phyloP scores from a whole-genome alignment of 2,113 vertebrate genomes.

The Vulpes vulpes region DNA sequence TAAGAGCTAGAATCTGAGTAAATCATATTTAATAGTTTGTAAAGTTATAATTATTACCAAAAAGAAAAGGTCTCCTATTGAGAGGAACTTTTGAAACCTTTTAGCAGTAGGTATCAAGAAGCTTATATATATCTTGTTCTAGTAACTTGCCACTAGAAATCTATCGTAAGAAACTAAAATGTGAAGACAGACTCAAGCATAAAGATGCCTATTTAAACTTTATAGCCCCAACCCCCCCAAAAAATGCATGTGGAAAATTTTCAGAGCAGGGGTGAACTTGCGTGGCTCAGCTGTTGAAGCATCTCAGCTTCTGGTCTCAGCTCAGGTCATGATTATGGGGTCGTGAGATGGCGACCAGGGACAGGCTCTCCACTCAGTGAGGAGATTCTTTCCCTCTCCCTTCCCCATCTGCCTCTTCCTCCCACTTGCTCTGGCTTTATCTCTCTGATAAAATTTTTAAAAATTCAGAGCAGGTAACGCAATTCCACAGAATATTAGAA shows the following conservation, averaged over 20 bases:
- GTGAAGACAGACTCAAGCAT: neutral
- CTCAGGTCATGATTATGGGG: neutral
- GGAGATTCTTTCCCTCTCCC: neutral
- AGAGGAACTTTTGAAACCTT: conserved; percentile 13
- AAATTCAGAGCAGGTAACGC: neutral
- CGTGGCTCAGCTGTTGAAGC: neutral
- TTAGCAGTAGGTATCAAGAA: neutral
- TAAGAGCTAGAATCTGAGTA: neutral
- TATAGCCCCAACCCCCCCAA: neutral
- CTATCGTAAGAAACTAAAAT: neutral
- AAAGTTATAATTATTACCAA: neutral
- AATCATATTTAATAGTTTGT: neutral
- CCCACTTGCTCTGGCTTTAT: neutral
- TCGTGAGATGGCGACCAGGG: neutral
- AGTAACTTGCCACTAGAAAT: neutral
- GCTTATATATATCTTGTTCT: neutral
- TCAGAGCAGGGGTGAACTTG: neutral
- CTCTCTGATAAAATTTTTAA: neutral
- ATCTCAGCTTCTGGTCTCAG: neutral
- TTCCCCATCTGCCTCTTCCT: neutral
- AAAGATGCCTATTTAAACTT: neutral
- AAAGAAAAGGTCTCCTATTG: neutral
- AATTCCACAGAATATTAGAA: neutral
- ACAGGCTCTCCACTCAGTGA: neutral
- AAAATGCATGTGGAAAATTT: neutral